Conservation (phyloP, 2,113 vertebrate genomes). For the Columba janthina region DNA sequence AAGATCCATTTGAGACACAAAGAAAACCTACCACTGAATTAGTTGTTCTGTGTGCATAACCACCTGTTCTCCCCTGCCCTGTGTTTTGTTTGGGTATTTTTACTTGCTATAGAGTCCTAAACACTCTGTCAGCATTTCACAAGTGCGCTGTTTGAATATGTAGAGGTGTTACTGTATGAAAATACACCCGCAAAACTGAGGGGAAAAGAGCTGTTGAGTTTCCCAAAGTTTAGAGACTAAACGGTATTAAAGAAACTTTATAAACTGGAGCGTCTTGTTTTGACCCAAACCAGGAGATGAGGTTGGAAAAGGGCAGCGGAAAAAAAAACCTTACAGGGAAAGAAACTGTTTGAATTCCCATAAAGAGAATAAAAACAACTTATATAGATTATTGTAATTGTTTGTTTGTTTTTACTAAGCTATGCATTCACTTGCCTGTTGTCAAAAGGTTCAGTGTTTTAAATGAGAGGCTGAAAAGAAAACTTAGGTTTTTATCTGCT, state of each 20-base stretch:
- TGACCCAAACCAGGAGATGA: not conserved
- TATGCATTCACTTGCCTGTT: not conserved
- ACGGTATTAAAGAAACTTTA: not conserved
- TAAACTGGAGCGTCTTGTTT: not conserved
- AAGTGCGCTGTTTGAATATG: fast-evolving
- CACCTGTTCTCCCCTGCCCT: not conserved
- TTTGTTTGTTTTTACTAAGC: not conserved
- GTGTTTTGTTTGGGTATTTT: not conserved
- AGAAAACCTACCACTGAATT: not conserved
- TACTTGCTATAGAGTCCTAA: not conserved
- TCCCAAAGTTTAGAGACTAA: not conserved
- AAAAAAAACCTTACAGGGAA: not conserved
- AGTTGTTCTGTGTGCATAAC: fast-evolving
- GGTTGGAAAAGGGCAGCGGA: not conserved
- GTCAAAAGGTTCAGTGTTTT: not conserved
- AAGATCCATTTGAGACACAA: not conserved
- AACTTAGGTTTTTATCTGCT: not conserved
- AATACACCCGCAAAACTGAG: not conserved
- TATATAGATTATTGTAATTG: not conserved
- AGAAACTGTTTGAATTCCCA: not conserved
- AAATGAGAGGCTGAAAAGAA: not conserved
- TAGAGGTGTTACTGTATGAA: not conserved
- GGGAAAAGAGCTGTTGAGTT: not conserved
- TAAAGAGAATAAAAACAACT: not conserved
- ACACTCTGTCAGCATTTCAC: not conserved